A percentile compares a stretch with the other conserved stretches of the same genome.
Conservation (phyloP, 2,888 invertebrate genomes). For the Noctua comes region DNA sequence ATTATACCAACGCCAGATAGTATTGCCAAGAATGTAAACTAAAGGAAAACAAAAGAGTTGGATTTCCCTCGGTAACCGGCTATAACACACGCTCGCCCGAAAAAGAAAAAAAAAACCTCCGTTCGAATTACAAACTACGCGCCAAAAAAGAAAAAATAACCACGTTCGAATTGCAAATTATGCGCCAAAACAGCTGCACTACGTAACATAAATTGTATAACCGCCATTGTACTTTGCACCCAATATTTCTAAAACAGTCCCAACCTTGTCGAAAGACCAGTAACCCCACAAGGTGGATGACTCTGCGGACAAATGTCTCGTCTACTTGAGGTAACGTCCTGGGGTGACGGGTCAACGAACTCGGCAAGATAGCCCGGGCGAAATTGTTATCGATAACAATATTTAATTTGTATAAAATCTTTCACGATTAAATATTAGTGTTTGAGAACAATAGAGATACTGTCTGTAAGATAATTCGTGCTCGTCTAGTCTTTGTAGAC, state of each 20-base stretch:
- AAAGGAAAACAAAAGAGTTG: not conserved
- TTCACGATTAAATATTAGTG: not conserved
- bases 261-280: conserved; percentile 66
- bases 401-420: conserved; percentile 15
- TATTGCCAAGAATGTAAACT: conserved; percentile 34
- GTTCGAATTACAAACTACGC: conserved; percentile 28
- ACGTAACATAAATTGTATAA: conserved; percentile 23
- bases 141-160: conserved; percentile 23
- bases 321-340: conserved; percentile 47
- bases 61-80: conserved; percentile 5
- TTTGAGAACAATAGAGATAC: not conserved
- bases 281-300: conserved; percentile 57
- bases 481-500: not conserved
- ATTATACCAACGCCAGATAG: not conserved
- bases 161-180: conserved; percentile 28
- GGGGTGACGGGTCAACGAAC: conserved; percentile 44
- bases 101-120: not conserved
- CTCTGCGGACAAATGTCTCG: conserved; percentile 53
- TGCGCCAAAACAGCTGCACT: conserved; percentile 46
- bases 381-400: conserved; percentile 32
- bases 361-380: conserved; percentile 33
- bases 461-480: not conserved
- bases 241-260: conserved; percentile 71
- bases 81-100: not conserved
- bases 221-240: conserved; percentile 34